Percentiles rank a stretch among this genome's conserved stretches.
Evolutionary conservation across 2,797 vertebrate species (phyloP).

Genomic region (Pristis pectinata): DNA sequence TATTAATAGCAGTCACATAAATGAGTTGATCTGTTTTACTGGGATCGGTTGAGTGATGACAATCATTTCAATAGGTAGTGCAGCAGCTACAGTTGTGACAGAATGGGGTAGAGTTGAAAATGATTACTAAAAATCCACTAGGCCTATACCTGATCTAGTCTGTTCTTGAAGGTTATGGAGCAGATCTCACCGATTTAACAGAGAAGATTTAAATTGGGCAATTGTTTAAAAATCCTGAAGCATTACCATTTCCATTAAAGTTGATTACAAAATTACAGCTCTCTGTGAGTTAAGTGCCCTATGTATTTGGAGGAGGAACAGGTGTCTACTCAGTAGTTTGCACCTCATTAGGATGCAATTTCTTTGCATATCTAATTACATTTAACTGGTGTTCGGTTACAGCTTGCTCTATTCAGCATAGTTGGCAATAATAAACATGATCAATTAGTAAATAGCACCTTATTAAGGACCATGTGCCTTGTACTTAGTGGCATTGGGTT

Average conservation of each 20-base stretch:
- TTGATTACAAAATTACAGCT: neutral
- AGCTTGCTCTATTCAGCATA: neutral
- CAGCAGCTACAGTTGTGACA: neutral
- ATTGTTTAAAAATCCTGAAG: neutral
- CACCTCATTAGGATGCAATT: neutral
- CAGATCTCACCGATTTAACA: neutral
- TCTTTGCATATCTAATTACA: neutral
- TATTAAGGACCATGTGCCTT: no score
- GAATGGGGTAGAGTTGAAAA: neutral
- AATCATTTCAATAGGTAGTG: neutral
- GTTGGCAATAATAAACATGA: no score
- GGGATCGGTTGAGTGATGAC: neutral
- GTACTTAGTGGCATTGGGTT: no score
- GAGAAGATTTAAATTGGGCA: neutral
- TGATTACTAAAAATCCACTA: no score
- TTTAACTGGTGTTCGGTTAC: neutral
- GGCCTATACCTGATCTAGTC: neutral
- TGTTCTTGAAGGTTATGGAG: neutral
- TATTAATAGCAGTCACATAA: neutral
- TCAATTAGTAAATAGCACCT: no score
- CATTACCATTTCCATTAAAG: neutral
- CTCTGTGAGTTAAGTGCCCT: neutral
- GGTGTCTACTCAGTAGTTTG: neutral
- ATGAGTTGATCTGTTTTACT: neutral
- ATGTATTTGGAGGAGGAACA: neutral